These are phyloP conservation scores for Dorcus hopei DNA, from an alignment of 2,888 invertebrate genomes.

Conservation along the genomic window DNA sequence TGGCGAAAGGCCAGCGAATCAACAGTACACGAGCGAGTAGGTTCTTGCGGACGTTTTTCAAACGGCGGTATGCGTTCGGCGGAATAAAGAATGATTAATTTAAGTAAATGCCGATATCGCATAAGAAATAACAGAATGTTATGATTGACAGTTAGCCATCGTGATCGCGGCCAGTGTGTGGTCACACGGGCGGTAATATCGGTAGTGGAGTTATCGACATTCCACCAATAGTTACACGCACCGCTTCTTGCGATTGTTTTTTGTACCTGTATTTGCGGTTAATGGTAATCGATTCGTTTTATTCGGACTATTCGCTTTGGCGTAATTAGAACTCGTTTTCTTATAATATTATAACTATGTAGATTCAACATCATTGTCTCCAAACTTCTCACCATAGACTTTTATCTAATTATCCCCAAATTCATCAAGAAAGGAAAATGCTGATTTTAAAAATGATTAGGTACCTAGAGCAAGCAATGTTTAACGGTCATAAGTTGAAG, in stretches of 20 bases:
- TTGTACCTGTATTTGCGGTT: slow-evolving; percentile 35
- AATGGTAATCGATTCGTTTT: slow-evolving; percentile 45
- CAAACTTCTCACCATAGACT: too few species aligned
- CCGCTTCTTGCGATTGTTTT: slow-evolving; percentile 37
- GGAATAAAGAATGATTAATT: slow-evolving; percentile 13
- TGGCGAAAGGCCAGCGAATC: neutral
- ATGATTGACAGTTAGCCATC: slow-evolving; percentile 35
- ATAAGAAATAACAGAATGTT: slow-evolving; percentile 30
- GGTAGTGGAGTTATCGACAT: slow-evolving; percentile 37
- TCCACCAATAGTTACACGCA: slow-evolving; percentile 36
- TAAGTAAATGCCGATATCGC: slow-evolving; percentile 9
- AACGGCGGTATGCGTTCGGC: neutral
- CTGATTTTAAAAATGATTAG: too few species aligned
- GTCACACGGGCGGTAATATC: slow-evolving; percentile 31
- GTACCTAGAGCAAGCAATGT: too few species aligned
- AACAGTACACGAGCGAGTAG: neutral
- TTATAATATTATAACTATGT: neutral
- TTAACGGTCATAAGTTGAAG: too few species aligned
- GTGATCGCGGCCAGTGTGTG: slow-evolving; percentile 35
- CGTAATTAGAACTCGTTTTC: slow-evolving; percentile 29
- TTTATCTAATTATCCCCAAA: too few species aligned
- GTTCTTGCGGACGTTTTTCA: neutral
- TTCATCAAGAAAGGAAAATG: too few species aligned
- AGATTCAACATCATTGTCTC: too few species aligned
- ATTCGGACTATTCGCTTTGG: slow-evolving; percentile 37